Evolutionary conservation across 1,140 invertebrate species (phyloP).

Genomic region (Potamilus streckersoni): DNA sequence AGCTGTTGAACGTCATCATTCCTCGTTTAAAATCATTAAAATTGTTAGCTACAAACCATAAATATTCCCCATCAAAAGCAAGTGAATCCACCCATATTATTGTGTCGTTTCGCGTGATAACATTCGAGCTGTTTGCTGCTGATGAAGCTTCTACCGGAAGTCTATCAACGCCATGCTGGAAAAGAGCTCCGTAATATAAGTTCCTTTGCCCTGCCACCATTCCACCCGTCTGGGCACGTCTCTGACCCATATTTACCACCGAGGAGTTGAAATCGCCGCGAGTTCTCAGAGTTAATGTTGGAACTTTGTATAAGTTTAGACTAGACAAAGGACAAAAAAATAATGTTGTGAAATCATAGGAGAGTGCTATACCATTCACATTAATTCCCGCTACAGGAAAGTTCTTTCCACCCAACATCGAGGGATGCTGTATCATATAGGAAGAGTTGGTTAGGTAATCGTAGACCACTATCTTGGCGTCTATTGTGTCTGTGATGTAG

Average conservation of each 20-base stretch:
- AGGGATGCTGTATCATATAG: slow-evolving; percentile 29
- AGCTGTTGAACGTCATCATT: too few relatives aligned
- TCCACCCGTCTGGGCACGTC: slow-evolving; percentile 34
- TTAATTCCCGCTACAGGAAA: slow-evolving; percentile 1
- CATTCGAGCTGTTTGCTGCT: not conserved
- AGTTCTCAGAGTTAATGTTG: slow-evolving; percentile 28
- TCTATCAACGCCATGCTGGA: slow-evolving; percentile 29
- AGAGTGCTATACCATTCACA: slow-evolving; percentile 48
- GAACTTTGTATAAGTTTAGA: slow-evolving; percentile 30
- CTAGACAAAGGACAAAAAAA: slow-evolving; percentile 41
- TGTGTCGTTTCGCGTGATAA: not conserved
- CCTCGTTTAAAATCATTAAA: too few relatives aligned
- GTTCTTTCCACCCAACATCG: slow-evolving; percentile 30
- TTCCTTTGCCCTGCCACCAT: slow-evolving; percentile 35
- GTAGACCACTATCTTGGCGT: slow-evolving; percentile 36
- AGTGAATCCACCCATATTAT: not conserved
- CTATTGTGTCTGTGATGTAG: slow-evolving; percentile 45
- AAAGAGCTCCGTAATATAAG: slow-evolving; percentile 38
- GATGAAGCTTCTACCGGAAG: not conserved
- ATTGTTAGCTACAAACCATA: too few relatives aligned
- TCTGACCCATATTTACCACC: slow-evolving; percentile 21
- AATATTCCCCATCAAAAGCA: too few relatives aligned
- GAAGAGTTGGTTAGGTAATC: slow-evolving; percentile 26
- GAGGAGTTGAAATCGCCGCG: not conserved
- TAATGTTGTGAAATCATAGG: slow-evolving; percentile 39